Base-by-base conservation (phyloP, 1,140 invertebrate species). In the Drosophila littoralis region DNA sequence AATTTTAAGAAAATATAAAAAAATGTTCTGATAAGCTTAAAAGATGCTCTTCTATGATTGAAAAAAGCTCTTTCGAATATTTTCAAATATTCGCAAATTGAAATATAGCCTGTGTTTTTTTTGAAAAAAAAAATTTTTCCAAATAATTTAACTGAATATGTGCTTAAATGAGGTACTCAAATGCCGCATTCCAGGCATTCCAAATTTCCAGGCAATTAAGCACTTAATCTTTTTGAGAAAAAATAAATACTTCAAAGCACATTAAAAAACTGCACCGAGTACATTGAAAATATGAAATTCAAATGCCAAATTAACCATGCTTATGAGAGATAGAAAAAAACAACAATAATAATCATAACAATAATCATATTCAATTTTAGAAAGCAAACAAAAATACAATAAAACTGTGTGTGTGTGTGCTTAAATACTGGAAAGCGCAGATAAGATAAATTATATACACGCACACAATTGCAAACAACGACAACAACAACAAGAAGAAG, bases 361-460 rank as follows among this genome's bases (percentile, higher is more conserved):
- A 77, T 60, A 64, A 72, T 63, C 28, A 58, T 60, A 60, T 76
- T 69, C 60, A 77, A 76, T 86, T 88, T 90, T 89, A 81, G 79
- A 90, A 79, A 65, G 63, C 63, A 64, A 59, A 77, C 71, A 48
- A 51, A 77, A 65, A 68, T 58, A 60, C 55, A 74, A 82, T 45
- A 50, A 67, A 40, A 68, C 68, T 22, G 22, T 50, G 63, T 61
- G 74, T 59, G 80, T 64, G 84, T 83, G 73, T 89, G 81, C 50
- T 89, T 89, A 89, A 88, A 84, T 89, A 84, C 84, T 88, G 84
- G 85, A 88, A 88, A 88, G 64, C 64, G 77, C 68, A 89, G 84
- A 88, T 90, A 90, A 90, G 86, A 90, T 80, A 79, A 81, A 81
- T 80, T 69, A 79, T 64, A 69, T 77, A 64, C 59, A 74, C 58